phyloP scores from a whole-genome alignment of 2,888 invertebrate species.

The Drosophila emarginata region DNA sequence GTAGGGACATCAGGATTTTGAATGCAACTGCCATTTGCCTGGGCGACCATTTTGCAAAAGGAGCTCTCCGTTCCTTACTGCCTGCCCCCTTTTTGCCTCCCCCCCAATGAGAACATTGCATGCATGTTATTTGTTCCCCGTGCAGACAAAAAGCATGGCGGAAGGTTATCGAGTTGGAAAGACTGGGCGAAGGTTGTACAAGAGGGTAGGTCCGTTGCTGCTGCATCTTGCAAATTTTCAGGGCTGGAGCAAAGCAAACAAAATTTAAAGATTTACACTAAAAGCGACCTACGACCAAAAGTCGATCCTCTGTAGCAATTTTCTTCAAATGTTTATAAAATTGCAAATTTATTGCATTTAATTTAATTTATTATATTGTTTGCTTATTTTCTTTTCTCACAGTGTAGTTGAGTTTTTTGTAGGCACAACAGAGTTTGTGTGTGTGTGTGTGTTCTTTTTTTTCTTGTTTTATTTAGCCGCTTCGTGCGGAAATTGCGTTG shows the following conservation, averaged over 20 bases:
- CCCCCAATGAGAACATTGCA: conserved; percentile 63
- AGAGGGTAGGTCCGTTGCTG: conserved; percentile 18
- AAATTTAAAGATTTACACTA: too few relatives aligned
- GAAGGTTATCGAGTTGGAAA: background rate
- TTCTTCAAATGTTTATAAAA: too few relatives aligned
- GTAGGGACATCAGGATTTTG: conserved; percentile 18
- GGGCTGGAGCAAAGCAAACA: conserved; percentile 41
- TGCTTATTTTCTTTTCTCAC: background rate
- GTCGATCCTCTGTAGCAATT: too few relatives aligned
- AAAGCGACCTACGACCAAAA: too few relatives aligned
- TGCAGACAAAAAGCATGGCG: conserved; percentile 23
- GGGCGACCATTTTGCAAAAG: conserved; percentile 67
- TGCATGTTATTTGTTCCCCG: conserved; percentile 74
- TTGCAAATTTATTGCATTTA: too few relatives aligned
- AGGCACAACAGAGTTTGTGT: conserved; percentile 32
- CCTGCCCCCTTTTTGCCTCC: conserved; percentile 10
- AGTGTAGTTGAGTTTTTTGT: conserved; percentile 27
- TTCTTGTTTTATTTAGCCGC: conserved; percentile 33
- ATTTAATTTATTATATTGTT: background rate
- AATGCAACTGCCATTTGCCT: conserved; percentile 62
- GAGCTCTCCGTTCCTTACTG: conserved; percentile 23
- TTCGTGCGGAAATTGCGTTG: conserved; percentile 69
- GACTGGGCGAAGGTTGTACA: background rate
- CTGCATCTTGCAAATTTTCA: conserved; percentile 50
- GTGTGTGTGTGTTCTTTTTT: too few relatives aligned